Evolutionary conservation across 2,113 vertebrate genomes (phyloP).

Genomic region (Gobius niger): DNA sequence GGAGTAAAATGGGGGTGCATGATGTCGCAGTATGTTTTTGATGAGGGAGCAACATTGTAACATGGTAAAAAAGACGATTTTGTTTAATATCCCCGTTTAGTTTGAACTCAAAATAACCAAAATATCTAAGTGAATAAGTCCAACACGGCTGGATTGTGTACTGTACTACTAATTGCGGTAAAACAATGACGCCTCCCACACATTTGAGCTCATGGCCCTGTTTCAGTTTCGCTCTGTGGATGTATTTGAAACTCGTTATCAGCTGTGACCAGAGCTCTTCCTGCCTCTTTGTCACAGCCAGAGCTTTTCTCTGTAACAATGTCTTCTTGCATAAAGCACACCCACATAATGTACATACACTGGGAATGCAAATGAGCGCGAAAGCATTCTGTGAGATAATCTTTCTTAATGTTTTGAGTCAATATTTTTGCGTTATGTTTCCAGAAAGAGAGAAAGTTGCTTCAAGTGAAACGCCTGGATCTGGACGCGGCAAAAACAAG

Average conservation of each 20-base stretch:
- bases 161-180: neutral
- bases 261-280: neutral
- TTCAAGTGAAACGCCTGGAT: slow-evolving; percentile 95
- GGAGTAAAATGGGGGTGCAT: no score
- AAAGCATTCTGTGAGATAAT: neutral
- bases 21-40: no score
- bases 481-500: slow-evolving; percentile 97
- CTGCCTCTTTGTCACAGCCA: neutral
- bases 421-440: slow-evolving; percentile 1
- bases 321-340: neutral
- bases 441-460: slow-evolving; percentile 95
- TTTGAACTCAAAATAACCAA: neutral
- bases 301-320: neutral
- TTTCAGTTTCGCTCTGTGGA: neutral
- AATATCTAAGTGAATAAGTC: neutral
- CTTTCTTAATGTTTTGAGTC: neutral
- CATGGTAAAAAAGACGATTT: no score
- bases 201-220: neutral
- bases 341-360: neutral
- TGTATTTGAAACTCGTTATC: slow-evolving; percentile 6
- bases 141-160: neutral
- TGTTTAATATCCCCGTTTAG: no score
- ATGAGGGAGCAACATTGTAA: no score
- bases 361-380: neutral
- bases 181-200: neutral